These are phyloP conservation scores for Charina bottae DNA, from an alignment of 2,113 vertebrate genomes.

Conservation along the genomic window DNA sequence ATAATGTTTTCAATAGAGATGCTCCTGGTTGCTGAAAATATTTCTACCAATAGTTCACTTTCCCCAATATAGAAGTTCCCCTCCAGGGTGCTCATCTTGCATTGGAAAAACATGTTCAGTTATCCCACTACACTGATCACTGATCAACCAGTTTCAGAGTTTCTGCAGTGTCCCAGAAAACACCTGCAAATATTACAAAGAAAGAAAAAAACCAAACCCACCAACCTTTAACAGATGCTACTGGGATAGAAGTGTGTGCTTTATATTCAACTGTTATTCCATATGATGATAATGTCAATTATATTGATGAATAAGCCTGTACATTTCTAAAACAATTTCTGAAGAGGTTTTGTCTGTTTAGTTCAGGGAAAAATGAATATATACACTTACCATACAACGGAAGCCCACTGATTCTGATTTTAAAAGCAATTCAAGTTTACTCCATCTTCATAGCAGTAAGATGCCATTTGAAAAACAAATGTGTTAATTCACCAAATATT, in stretches of 20 bases:
- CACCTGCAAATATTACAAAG: neutral
- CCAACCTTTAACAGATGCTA: neutral
- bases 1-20: conserved; percentile 43
- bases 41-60: neutral
- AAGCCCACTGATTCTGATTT: neutral
- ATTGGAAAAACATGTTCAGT: neutral
- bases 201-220: neutral
- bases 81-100: neutral
- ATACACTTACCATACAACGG: neutral
- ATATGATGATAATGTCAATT: neutral
- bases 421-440: neutral
- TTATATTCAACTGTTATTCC: neutral
- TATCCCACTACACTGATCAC: neutral
- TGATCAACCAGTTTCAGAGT: neutral
- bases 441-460: neutral
- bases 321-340: neutral
- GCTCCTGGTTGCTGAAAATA: conserved; percentile 1
- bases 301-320: neutral
- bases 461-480: neutral
- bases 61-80: neutral
- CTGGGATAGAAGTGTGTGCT: neutral
- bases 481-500: neutral
- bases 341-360: neutral
- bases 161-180: neutral
- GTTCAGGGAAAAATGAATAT: neutral